Conservation (phyloP, 2,888 invertebrate genomes). For the Nemapogon koenigi region DNA sequence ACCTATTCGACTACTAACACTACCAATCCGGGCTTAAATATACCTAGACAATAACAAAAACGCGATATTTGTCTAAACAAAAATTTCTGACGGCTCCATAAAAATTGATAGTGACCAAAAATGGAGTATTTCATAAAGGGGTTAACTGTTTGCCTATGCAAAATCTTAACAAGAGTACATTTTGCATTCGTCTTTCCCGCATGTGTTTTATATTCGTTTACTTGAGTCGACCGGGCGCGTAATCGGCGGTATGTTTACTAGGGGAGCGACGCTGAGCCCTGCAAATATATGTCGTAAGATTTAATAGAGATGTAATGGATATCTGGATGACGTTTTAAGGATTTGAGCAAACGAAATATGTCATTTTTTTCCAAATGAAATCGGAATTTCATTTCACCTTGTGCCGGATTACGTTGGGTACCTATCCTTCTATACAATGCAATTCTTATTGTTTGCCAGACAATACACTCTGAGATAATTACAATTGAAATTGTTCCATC, state of each 20-base stretch:
- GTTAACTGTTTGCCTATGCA: constrained; percentile 59
- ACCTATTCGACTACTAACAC: too few species aligned
- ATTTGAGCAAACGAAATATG: constrained; percentile 65
- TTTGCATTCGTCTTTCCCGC: constrained; percentile 61
- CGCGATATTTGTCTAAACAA: too few species aligned
- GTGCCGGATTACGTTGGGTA: not conserved
- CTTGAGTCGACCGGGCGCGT: constrained; percentile 56
- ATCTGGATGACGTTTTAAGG: constrained; percentile 66
- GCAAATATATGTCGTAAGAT: constrained; percentile 65
- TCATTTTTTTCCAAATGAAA: constrained; percentile 51
- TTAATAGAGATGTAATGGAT: constrained; percentile 67
- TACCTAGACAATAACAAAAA: too few species aligned
- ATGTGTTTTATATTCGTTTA: constrained; percentile 65
- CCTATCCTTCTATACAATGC: too few species aligned
- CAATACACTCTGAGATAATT: too few species aligned
- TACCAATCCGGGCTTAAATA: too few species aligned
- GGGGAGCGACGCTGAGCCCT: constrained; percentile 54
- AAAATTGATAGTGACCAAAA: too few species aligned
- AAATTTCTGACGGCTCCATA: too few species aligned
- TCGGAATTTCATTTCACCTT: constrained; percentile 58
- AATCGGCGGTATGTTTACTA: constrained; percentile 62
- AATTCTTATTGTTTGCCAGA: too few species aligned
- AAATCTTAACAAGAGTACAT: constrained; percentile 60
- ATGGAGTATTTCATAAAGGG: constrained; percentile 32
- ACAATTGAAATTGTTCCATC: too few species aligned